Base-by-base conservation (phyloP, 2,888 invertebrate genomes). In the Palloptera scutellata region DNA sequence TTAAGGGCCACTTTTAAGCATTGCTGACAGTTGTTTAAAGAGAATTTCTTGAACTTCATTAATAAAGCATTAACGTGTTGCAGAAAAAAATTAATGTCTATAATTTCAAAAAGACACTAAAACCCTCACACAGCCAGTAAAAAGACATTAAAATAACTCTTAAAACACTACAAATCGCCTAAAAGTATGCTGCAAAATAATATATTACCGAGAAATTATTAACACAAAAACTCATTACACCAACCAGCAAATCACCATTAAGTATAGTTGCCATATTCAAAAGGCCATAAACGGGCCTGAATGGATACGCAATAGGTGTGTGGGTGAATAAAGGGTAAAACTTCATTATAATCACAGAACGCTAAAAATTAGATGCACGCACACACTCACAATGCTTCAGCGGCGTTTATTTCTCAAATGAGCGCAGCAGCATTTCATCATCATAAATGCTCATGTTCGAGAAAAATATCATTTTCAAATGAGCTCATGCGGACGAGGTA, bases 11-110 rank as follows among this genome's bases (percentile, higher is more conserved):
- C n/a, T n/a, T n/a, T n/a, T 45, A 55, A 54, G 45, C 43, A 63
- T 55, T 20, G 45, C 54, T 55, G 17, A 41, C 2, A 9, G 30
- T 10, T 43, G 42, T 15, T 13, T 87, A 87, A 71, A 88, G 88
- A 88, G 88, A 88, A 88, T 88, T 81, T 88, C 88, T 88, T 88
- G 88, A 86, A 87, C 87, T 88, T 88, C 88, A 88, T 88, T 88
- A 88, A 88, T 88, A 88, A 87, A 87, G 86, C 88, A 88, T 88
- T 88, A 88, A 80, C 61, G 20, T 30, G 48, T 30, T 30, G 30
- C 30, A 2, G 30, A 30, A 30, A 30, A n/a, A 53, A 41, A 63
- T 20, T 45, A 55, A 43, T 58, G 43, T 43, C 17, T 59, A 42
- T 13, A 59, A 55, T 55, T 48, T 12, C 11, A 58, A 48, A 53